phyloP scores from a whole-genome alignment of 2,888 invertebrate species.

The Lasioglossum leucozonium region DNA sequence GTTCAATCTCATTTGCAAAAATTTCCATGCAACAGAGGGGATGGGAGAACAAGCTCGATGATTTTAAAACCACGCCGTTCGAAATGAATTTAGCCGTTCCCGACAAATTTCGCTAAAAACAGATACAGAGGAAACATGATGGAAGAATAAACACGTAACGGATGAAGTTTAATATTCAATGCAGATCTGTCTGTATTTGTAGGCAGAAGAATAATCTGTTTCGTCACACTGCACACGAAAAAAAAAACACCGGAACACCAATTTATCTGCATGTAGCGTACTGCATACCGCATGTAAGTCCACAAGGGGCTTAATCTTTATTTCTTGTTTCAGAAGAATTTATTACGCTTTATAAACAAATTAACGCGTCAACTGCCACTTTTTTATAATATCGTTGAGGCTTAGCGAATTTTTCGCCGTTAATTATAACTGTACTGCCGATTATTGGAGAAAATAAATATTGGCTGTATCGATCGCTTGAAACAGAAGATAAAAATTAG shows the following conservation, averaged over 20 bases:
- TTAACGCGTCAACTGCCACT: background rate
- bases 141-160: slow-evolving; percentile 13
- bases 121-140: slow-evolving; percentile 8
- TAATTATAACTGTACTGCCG: background rate
- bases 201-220: background rate
- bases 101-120: slow-evolving; percentile 1
- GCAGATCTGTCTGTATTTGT: background rate
- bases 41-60: slow-evolving; percentile 39
- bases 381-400: background rate
- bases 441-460: too few species aligned
- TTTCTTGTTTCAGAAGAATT: background rate
- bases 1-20: slow-evolving; percentile 60
- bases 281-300: background rate
- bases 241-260: background rate
- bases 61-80: slow-evolving; percentile 33
- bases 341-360: background rate
- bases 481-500: too few species aligned
- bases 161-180: background rate
- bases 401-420: background rate
- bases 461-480: too few species aligned
- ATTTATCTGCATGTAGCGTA: background rate
- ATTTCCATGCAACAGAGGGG: slow-evolving; percentile 48
- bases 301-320: background rate
- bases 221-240: background rate
- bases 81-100: slow-evolving; percentile 36